phyloP scores from a whole-genome alignment of 2,888 invertebrate species.

The Glaucopsyche alexis region DNA sequence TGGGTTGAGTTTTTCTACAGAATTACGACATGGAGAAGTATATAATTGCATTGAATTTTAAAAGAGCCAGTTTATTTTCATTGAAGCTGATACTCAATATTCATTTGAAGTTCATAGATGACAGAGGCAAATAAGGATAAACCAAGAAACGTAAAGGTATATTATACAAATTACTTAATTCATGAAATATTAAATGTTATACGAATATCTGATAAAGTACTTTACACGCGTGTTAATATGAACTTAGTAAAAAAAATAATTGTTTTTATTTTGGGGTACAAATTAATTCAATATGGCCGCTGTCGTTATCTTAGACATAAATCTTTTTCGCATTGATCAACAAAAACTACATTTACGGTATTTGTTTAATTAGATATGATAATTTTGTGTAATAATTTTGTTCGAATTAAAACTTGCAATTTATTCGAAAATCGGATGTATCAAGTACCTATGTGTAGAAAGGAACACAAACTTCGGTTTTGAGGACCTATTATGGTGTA shows the following conservation, averaged over 20 bases:
- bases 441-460: not conserved
- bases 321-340: not conserved
- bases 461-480: conserved; percentile 23
- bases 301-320: conserved; percentile 7
- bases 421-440: conserved; percentile 45
- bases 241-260: not conserved
- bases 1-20: not conserved
- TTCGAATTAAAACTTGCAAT: conserved; percentile 42
- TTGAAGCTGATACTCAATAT: no score
- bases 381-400: not conserved
- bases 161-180: no score
- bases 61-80: not conserved
- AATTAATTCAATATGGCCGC: conserved; percentile 7
- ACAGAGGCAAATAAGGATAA: no score
- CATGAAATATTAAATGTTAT: not conserved
- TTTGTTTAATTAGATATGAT: not conserved
- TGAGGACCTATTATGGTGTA: conserved; percentile 52
- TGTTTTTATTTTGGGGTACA: not conserved
- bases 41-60: conserved; percentile 26
- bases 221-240: conserved; percentile 8
- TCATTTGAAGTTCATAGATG: no score
- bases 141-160: no score
- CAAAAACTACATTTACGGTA: not conserved
- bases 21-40: conserved; percentile 12
- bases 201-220: not conserved